Conservation (phyloP, 2,113 vertebrate species). For the Phycodurus eques region DNA sequence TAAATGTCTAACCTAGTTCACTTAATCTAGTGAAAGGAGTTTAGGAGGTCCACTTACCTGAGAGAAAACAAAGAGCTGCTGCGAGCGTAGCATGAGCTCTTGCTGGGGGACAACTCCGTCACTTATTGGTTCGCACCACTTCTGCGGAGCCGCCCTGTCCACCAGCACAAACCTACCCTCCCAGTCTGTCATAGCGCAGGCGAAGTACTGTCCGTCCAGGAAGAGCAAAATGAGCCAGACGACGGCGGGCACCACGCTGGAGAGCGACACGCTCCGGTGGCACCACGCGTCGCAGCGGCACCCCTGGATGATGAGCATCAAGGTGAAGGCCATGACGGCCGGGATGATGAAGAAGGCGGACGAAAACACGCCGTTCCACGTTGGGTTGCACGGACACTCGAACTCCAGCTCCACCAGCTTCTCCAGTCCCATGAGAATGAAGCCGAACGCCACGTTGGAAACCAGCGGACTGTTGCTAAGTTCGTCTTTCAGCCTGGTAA, state of each 20-base stretch:
- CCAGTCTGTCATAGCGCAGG: slow-evolving; percentile 75
- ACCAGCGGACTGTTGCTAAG: slow-evolving; percentile 75
- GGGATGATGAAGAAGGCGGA: slow-evolving; percentile 75
- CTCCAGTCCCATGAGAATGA: slow-evolving; percentile 76
- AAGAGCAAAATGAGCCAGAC: slow-evolving; percentile 76
- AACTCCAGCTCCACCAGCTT: slow-evolving; percentile 76
- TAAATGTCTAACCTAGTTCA: background rate
- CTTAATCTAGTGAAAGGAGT: background rate
- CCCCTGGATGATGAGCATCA: slow-evolving; percentile 75
- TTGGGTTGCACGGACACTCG: slow-evolving; percentile 74
- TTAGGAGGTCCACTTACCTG: slow-evolving; percentile 58
- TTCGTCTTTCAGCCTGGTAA: slow-evolving; percentile 75
- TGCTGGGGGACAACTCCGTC: slow-evolving; percentile 62
- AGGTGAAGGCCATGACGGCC: slow-evolving; percentile 70
- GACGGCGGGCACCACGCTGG: slow-evolving; percentile 68
- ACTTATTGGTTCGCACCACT: slow-evolving; percentile 72
- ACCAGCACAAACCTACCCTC: slow-evolving; percentile 71
- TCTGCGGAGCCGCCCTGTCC: slow-evolving; percentile 72
- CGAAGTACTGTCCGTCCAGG: slow-evolving; percentile 74
- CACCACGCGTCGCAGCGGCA: slow-evolving; percentile 67
- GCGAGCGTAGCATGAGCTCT: slow-evolving; percentile 71
- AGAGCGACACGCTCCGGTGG: slow-evolving; percentile 60
- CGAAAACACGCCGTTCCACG: slow-evolving; percentile 70
- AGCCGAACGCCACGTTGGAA: slow-evolving; percentile 73
- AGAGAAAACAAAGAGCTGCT: slow-evolving; percentile 72